Evolutionary conservation across 2,113 vertebrate species (phyloP).

Genomic region (Lepus americanus): DNA sequence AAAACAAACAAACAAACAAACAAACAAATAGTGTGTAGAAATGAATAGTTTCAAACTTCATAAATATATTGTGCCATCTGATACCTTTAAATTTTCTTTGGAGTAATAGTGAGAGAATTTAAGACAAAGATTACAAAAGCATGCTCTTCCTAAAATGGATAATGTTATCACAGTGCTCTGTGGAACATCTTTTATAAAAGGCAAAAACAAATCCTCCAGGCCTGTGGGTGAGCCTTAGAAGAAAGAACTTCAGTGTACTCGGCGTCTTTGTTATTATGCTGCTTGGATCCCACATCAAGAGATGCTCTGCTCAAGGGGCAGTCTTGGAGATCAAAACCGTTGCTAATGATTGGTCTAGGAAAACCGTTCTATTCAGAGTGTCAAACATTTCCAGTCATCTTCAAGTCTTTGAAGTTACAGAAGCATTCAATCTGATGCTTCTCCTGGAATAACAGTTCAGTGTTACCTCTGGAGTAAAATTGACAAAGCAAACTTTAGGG

Average conservation of each 20-base stretch:
- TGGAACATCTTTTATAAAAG: slow-evolving; percentile 3
- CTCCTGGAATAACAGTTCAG: too few species aligned
- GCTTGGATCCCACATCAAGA: background rate
- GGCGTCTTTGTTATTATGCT: background rate
- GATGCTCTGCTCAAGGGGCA: background rate
- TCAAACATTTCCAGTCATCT: background rate
- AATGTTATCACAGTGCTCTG: background rate
- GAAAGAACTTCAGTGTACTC: background rate
- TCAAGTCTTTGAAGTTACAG: background rate
- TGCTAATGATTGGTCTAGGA: background rate
- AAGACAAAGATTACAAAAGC: background rate
- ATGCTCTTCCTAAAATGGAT: background rate
- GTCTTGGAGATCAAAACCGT: background rate
- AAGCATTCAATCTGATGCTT: background rate
- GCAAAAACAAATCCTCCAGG: background rate
- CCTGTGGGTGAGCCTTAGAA: background rate
- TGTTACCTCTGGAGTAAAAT: background rate
- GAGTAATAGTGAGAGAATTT: background rate
- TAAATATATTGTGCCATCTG: slow-evolving; percentile 84
- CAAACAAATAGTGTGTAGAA: slow-evolving; percentile 82
- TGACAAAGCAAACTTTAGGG: background rate
- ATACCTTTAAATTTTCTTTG: background rate
- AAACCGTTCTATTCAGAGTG: background rate
- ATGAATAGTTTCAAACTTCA: slow-evolving; percentile 85
- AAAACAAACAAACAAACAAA: background rate